These are phyloP conservation scores for Drosophila carrolli DNA, from an alignment of 1,140 invertebrate genomes.

Conservation along the genomic window DNA sequence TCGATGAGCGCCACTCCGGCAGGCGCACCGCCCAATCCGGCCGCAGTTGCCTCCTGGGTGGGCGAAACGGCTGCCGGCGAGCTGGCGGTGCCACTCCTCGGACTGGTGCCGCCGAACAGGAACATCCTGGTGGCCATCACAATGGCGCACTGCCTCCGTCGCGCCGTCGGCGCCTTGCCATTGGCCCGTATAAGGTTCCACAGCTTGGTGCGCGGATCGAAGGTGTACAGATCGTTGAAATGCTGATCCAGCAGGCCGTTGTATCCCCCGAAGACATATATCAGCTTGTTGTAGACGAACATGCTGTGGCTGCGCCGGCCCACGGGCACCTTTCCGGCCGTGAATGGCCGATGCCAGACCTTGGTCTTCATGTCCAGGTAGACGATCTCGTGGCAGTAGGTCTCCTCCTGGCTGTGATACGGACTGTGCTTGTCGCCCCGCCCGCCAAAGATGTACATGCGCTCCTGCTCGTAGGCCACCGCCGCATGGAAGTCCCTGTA, in stretches of 20 bases:
- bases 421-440: constrained; percentile 89
- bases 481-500: constrained; percentile 95
- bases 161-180: constrained; percentile 88
- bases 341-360: constrained; percentile 88
- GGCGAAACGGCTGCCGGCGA: not conserved
- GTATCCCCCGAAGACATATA: constrained; percentile 96
- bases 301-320: constrained; percentile 95
- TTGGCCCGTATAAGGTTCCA: constrained; percentile 88
- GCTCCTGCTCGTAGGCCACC: constrained; percentile 87
- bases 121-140: constrained; percentile 90
- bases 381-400: constrained; percentile 91
- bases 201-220: constrained; percentile 86
- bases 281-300: constrained; percentile 90
- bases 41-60: constrained; percentile 6
- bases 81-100: constrained; percentile 21
- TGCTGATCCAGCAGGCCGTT: constrained; percentile 91
- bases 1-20: constrained; percentile 86
- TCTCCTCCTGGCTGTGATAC: constrained; percentile 88
- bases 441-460: constrained; percentile 95
- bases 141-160: constrained; percentile 92
- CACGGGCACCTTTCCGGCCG: constrained; percentile 87
- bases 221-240: constrained; percentile 93
- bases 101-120: constrained; percentile 95
- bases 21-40: constrained; percentile 29
- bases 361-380: constrained; percentile 90